phyloP scores from a whole-genome alignment of 2,113 vertebrate genomes.

The Alligator sinensis region DNA sequence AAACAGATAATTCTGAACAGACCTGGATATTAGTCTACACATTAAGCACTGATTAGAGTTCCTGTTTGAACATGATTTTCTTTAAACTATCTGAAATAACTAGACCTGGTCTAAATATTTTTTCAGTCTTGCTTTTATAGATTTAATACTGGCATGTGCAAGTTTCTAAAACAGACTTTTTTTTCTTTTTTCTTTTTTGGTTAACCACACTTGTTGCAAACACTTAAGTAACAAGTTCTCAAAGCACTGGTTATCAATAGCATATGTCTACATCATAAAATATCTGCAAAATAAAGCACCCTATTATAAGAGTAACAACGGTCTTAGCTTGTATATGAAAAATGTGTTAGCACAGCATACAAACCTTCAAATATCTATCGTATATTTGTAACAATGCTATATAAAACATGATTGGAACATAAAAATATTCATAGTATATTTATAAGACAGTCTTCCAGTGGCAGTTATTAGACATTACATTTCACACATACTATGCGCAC shows the following conservation, averaged over 20 bases:
- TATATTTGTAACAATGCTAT: slow-evolving; percentile 79
- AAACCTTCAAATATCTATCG: slow-evolving; percentile 83
- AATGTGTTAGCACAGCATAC: slow-evolving; percentile 81
- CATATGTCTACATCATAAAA: slow-evolving; percentile 65
- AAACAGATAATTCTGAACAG: neutral
- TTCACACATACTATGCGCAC: slow-evolving; percentile 63
- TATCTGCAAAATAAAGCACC: slow-evolving; percentile 75
- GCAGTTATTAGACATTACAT: slow-evolving; percentile 58
- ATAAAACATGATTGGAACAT: slow-evolving; percentile 83
- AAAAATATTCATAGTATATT: slow-evolving; percentile 80
- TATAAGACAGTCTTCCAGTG: slow-evolving; percentile 63
- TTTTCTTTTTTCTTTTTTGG: neutral
- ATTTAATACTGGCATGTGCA: slow-evolving; percentile 60
- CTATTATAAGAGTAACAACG: slow-evolving; percentile 54
- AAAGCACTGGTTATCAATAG: slow-evolving; percentile 67
- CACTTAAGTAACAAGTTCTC: slow-evolving; percentile 64
- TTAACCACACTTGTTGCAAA: slow-evolving; percentile 68
- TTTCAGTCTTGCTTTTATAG: slow-evolving; percentile 23
- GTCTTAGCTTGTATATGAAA: slow-evolving; percentile 81
- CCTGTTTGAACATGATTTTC: slow-evolving; percentile 6
- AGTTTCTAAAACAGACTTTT: slow-evolving; percentile 63
- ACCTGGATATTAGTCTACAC: slow-evolving; percentile 8
- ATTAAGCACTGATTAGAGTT: slow-evolving; percentile 69
- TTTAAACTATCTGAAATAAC: slow-evolving; percentile 78
- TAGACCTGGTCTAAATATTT: slow-evolving; percentile 76